Evolutionary conservation across 2,888 invertebrate genomes (phyloP).

Genomic region (Rhagonycha lutea): DNA sequence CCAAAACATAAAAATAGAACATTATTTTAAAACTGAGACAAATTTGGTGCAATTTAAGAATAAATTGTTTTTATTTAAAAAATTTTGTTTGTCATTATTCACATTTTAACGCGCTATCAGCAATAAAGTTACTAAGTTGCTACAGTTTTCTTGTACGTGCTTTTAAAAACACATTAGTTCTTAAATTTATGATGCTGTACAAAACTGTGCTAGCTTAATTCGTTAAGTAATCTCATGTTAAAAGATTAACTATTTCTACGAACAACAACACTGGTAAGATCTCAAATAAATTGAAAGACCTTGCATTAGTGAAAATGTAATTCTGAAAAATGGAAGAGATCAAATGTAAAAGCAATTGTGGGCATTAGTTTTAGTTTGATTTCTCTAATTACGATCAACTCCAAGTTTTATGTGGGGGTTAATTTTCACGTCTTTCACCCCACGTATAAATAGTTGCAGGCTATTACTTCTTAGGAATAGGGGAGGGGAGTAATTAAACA

Average conservation of each 20-base stretch:
- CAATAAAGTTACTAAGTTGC: conserved; percentile 2
- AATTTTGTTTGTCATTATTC: background rate
- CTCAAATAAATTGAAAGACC: background rate
- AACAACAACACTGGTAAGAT: background rate
- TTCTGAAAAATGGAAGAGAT: background rate
- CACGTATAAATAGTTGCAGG: too few species aligned
- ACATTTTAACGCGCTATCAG: background rate
- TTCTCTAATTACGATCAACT: too few species aligned
- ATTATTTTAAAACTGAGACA: background rate
- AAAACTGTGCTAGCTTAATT: conserved; percentile 3
- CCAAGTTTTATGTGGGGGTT: too few species aligned
- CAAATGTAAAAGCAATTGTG: background rate
- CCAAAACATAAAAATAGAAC: background rate
- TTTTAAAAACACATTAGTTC: conserved; percentile 1
- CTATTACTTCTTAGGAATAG: too few species aligned
- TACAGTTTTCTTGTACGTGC: conserved; percentile 4
- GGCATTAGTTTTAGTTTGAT: too few species aligned
- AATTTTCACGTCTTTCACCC: too few species aligned
- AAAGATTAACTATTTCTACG: background rate
- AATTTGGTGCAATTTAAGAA: background rate
- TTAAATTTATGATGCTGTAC: background rate
- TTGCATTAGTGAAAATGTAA: background rate
- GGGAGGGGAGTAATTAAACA: too few species aligned
- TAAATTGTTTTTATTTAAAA: background rate
- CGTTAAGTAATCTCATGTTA: background rate